These are phyloP conservation scores for Ploceus nigricollis DNA, from an alignment of 2,113 vertebrate genomes.

Conservation along the genomic window DNA sequence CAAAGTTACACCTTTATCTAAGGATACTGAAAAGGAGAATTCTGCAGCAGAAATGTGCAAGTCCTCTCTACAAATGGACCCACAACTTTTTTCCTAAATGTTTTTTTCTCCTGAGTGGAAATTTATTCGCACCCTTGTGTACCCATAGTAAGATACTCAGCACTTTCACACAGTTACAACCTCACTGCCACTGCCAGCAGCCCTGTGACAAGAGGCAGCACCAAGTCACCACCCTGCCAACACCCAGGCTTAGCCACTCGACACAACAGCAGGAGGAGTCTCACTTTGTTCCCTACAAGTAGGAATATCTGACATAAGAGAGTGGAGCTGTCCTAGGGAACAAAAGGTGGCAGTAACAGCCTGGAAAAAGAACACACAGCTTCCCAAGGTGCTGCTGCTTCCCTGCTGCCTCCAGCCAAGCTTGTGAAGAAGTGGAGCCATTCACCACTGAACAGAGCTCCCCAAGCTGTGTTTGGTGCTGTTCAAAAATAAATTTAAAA, in stretches of 20 bases:
- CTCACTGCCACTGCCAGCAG: neutral
- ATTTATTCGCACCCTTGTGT: neutral
- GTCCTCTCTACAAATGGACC: neutral
- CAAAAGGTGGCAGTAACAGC: neutral
- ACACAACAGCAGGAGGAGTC: neutral
- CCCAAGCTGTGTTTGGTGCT: neutral
- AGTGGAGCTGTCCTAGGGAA: neutral
- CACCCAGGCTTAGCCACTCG: neutral
- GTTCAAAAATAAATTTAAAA: neutral
- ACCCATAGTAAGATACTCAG: fast-evolving
- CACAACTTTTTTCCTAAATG: neutral
- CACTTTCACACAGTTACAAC: neutral
- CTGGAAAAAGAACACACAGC: neutral
- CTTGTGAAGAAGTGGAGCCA: neutral
- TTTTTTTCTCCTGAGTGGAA: neutral
- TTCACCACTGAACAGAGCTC: neutral
- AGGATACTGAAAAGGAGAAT: neutral
- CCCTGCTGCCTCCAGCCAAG: neutral
- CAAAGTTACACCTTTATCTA: neutral
- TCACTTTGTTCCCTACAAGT: neutral
- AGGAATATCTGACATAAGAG: neutral
- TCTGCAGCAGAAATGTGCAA: neutral
- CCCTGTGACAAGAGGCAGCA: neutral
- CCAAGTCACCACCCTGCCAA: neutral
- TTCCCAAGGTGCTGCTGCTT: neutral